A percentile compares a stretch with the other conserved stretches of the same genome.
phyloP scores from a whole-genome alignment of 1,140 invertebrate species.

The Bradysia coprophila region DNA sequence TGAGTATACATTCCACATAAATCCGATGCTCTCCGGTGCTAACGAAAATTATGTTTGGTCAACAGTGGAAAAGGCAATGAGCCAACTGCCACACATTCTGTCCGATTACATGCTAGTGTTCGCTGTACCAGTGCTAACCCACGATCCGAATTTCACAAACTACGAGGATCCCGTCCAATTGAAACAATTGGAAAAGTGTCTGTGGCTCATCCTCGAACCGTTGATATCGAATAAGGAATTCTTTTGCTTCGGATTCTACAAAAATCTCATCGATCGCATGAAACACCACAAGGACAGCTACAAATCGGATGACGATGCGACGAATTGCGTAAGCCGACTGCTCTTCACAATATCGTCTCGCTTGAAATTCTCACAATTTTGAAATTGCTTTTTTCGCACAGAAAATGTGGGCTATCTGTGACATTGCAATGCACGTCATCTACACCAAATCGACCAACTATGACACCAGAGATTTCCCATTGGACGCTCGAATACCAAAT shows the following conservation, averaged over 20 bases:
- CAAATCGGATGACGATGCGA: constrained; percentile 56
- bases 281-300: constrained; percentile 81
- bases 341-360: not conserved
- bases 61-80: constrained; percentile 40
- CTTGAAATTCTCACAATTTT: not conserved
- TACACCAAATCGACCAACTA: constrained; percentile 71
- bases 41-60: constrained; percentile 3
- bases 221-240: constrained; percentile 83
- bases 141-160: constrained; percentile 67
- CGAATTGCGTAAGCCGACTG: constrained; percentile 49
- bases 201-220: constrained; percentile 88
- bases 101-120: constrained; percentile 95
- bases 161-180: constrained; percentile 57
- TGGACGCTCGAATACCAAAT: constrained; percentile 63
- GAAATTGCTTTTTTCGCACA: constrained; percentile 26
- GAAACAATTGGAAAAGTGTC: constrained; percentile 59
- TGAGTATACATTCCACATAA: constrained; percentile 3
- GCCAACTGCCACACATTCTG: constrained; percentile 66
- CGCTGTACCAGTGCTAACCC: constrained; percentile 79
- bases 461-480: constrained; percentile 73
- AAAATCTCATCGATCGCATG: constrained; percentile 79
- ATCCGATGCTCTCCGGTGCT: not conserved
- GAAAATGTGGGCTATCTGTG: constrained; percentile 94
- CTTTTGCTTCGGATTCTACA: constrained; percentile 92
- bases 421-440: constrained; percentile 79